These are phyloP conservation scores for Melinaea menophilus DNA, from an alignment of 2,888 invertebrate genomes.

Conservation along the genomic window DNA sequence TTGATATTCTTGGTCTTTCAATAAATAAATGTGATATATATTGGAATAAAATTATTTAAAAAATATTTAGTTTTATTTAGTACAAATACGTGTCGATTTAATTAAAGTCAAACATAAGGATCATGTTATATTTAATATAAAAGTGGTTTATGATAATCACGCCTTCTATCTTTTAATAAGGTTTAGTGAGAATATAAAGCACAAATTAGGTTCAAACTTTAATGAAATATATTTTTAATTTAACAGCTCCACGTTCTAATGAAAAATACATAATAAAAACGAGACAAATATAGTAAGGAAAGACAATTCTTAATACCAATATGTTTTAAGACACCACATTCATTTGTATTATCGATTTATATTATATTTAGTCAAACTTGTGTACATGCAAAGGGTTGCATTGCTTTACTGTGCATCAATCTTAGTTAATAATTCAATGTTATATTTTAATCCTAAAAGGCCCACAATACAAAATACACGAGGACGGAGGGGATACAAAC, in stretches of 20 bases:
- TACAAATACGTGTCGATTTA: no score
- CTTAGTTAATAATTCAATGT: slow-evolving; percentile 46
- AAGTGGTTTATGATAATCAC: not conserved
- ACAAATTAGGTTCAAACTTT: not conserved
- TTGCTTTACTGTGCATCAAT: slow-evolving; percentile 61
- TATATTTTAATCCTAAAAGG: slow-evolving; percentile 41
- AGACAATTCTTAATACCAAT: not conserved
- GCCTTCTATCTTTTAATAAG: slow-evolving; percentile 3
- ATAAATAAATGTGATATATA: not conserved
- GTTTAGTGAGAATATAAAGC: not conserved
- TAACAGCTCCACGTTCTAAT: not conserved
- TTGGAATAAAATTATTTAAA: no score
- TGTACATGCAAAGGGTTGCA: slow-evolving; percentile 61
- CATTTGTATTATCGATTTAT: not conserved
- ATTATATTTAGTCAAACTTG: slow-evolving; percentile 44
- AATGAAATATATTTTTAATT: slow-evolving; percentile 1
- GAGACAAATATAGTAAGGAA: not conserved
- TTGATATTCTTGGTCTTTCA: not conserved
- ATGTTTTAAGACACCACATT: slow-evolving; percentile 2
- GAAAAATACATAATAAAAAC: slow-evolving; percentile 6
- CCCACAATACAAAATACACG: slow-evolving; percentile 59
- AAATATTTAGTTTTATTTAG: no score
- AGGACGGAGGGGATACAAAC: slow-evolving; percentile 67
- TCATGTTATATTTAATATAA: not conserved
- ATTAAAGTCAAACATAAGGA: not conserved